A percentile compares a stretch with the other conserved stretches of the same genome.
phyloP scores from a whole-genome alignment of 1,140 invertebrate species.

The Monochamus saltuarius region DNA sequence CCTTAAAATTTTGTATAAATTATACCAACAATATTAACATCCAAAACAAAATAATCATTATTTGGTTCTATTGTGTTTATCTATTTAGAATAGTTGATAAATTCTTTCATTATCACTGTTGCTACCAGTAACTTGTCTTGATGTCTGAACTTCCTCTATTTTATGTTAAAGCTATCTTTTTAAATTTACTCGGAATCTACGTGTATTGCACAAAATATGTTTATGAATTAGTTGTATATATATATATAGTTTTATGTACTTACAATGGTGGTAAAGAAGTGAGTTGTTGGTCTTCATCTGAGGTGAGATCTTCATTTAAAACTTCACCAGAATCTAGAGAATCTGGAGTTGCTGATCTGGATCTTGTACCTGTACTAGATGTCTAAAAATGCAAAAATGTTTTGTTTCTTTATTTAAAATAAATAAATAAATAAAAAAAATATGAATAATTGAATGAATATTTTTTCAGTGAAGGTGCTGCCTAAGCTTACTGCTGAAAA shows the following conservation, averaged over 20 bases:
- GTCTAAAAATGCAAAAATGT: constrained; percentile 49
- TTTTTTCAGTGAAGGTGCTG: no score
- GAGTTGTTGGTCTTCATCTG: constrained; percentile 45
- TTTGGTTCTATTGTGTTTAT: no score
- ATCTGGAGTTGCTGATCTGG: constrained; percentile 84
- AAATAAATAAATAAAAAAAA: constrained; percentile 12
- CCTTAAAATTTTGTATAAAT: no score
- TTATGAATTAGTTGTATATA: no score
- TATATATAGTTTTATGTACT: constrained; percentile 11
- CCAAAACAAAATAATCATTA: no score
- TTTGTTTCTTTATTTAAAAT: background rate
- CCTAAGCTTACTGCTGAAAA: no score
- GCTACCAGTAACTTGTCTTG: background rate
- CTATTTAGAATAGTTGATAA: no score
- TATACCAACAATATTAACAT: no score
- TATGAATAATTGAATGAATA: background rate
- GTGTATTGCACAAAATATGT: no score
- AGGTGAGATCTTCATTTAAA: constrained; percentile 45
- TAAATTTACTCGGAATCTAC: no score
- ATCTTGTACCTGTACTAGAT: constrained; percentile 71
- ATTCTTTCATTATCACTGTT: no score
- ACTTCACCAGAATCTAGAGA: constrained; percentile 68
- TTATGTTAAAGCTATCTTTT: no score
- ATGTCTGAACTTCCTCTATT: background rate
- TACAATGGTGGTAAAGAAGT: constrained; percentile 43